Percentiles rank a stretch among this genome's conserved stretches.
Evolutionary conservation across 2,888 invertebrate genomes (phyloP).

Genomic region (Tortricodes alternella): DNA sequence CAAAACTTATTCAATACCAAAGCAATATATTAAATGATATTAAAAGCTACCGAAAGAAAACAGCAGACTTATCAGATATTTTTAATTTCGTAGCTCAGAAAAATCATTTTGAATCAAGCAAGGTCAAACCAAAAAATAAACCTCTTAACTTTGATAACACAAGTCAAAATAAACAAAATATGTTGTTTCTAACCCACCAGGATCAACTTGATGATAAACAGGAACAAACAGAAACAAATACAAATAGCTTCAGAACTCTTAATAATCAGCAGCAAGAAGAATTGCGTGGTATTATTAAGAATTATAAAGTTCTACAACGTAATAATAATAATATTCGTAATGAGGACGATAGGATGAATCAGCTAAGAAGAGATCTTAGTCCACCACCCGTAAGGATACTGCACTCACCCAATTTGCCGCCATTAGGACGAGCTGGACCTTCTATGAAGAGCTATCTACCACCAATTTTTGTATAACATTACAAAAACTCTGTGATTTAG

Average conservation of each 20-base stretch:
- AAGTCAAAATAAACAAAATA: slow-evolving; percentile 49
- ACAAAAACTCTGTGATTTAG: slow-evolving; percentile 57
- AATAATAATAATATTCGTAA: slow-evolving; percentile 53
- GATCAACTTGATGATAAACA: slow-evolving; percentile 41
- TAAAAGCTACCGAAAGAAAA: slow-evolving; percentile 51
- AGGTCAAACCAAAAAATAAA: slow-evolving; percentile 57
- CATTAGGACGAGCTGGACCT: slow-evolving; percentile 73
- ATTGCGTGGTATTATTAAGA: slow-evolving; percentile 66
- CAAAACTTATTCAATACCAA: slow-evolving; percentile 53
- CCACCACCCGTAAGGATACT: slow-evolving; percentile 55
- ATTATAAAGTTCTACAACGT: slow-evolving; percentile 72
- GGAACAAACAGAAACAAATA: slow-evolving; percentile 39
- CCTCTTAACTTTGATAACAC: slow-evolving; percentile 40
- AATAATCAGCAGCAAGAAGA: slow-evolving; percentile 58
- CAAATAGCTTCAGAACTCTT: slow-evolving; percentile 44
- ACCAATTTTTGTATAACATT: slow-evolving; percentile 60
- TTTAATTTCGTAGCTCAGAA: slow-evolving; percentile 64
- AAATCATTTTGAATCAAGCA: slow-evolving; percentile 69
- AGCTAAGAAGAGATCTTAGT: slow-evolving; percentile 50
- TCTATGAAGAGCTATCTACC: slow-evolving; percentile 72
- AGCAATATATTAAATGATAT: slow-evolving; percentile 54
- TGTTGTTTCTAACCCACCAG: slow-evolving; percentile 45
- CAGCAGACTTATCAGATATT: slow-evolving; percentile 61
- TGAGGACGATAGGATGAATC: slow-evolving; percentile 46
- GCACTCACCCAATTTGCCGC: slow-evolving; percentile 58